Base-by-base conservation (phyloP, 1,140 invertebrate genomes). In the Mercenaria mercenaria region DNA sequence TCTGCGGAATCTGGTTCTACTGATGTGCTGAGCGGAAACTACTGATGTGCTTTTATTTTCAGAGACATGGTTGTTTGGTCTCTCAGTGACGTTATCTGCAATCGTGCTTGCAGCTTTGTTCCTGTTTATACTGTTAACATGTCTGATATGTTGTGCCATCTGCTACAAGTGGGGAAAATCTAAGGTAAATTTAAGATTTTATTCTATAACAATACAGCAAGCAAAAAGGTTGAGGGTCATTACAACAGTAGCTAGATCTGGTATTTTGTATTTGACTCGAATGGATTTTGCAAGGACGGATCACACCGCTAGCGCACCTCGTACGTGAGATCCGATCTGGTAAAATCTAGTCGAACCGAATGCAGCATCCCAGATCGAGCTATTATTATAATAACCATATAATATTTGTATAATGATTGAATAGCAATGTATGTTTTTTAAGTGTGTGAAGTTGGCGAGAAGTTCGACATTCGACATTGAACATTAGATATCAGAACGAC, bases 101-200 rank as follows among this genome's bases (percentile, higher is more conserved):
- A 56, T 81, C 20, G 15, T 81, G 1, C 59, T 81, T 3, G 50
- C 52, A 15, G 56, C 43, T 15, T 29, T 61, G 26, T 61, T 81
- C 18, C 18, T 81, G 11, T 18, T 81, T 34, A 11, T 81, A 23
- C 79, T 81, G 2, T 32, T 59, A 2, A 6, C n/a, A 29, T 81
- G n/a, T 39, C 3, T 81, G 1, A 0, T 81, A 34, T 50, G 1
- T 20, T 81, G 79, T 81, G 32, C 10, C 32, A 34, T 39, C 15
- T 81, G 79, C 79, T 81, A 61, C 37, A 34, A 59, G 23, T 61
- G 32, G 4, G 79, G 79, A 23, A 81, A 81, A n/a, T 39, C 47
- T 10, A 81, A 81, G 79, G 79, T 81, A 81, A 39, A 10, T 8
- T 8, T 47, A 6, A 47, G 6, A 47, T 47, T 20, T 6, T 20